phyloP scores from a whole-genome alignment of 2,888 invertebrate genomes.

The Drosophila cyrtoloma region DNA sequence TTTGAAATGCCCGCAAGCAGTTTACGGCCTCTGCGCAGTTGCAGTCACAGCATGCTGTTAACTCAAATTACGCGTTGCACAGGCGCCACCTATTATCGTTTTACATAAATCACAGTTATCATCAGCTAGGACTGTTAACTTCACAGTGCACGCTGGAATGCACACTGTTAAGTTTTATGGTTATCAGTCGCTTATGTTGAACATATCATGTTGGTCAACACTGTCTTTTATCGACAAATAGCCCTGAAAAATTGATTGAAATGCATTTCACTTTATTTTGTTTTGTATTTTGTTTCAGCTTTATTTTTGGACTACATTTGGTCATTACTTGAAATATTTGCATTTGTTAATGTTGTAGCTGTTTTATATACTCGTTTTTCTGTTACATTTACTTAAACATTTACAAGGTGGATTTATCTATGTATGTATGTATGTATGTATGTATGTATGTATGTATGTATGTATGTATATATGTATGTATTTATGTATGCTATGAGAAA shows the following conservation, averaged over 20 bases:
- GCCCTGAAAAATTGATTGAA: not conserved
- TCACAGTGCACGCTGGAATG: not conserved
- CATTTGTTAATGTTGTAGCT: constrained; percentile 42
- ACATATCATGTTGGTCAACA: not conserved
- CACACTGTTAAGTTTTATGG: not conserved
- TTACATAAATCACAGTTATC: not conserved
- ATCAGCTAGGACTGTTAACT: not conserved
- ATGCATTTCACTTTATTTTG: not conserved
- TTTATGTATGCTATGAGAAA: constrained; percentile 21
- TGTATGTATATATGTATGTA: not conserved
- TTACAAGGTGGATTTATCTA: constrained; percentile 35
- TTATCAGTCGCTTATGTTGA: too few species aligned
- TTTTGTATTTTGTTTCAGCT: constrained; percentile 10
- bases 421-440: not conserved
- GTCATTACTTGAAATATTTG: constrained; percentile 40
- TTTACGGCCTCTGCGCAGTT: not conserved
- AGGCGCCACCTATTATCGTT: constrained; percentile 4
- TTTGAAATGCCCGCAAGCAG: not conserved
- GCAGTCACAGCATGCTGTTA: constrained; percentile 1
- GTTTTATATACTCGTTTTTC: constrained; percentile 24
- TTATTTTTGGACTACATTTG: constrained; percentile 51
- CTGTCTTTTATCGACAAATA: not conserved
- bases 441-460: not conserved
- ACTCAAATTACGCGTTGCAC: not conserved
- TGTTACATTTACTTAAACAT: constrained; percentile 37